phyloP scores from a whole-genome alignment of 2,888 invertebrate genomes.

The Callyntrura guangdongensis region DNA sequence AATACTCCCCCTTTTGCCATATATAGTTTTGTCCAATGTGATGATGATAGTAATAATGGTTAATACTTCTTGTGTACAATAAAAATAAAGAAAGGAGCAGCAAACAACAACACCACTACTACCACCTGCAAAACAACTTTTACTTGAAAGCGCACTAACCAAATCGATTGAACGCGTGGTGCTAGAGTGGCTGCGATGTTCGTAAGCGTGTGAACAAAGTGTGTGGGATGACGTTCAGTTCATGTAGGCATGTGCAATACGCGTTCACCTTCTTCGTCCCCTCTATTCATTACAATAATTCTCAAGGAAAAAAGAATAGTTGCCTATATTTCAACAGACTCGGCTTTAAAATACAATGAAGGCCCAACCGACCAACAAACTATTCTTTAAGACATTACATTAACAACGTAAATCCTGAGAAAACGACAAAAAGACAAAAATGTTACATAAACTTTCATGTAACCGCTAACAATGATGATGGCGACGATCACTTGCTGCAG shows the following conservation, averaged over 20 bases:
- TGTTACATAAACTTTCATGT: not conserved
- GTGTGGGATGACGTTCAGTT: conserved; percentile 17
- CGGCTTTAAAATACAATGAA: conserved; percentile 10
- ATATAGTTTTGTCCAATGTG: conserved; percentile 34
- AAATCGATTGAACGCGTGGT: conserved; percentile 51
- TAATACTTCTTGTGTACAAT: conserved; percentile 27
- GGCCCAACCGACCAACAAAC: conserved; percentile 45
- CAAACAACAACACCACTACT: too few species aligned
- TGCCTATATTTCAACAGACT: conserved; percentile 14
- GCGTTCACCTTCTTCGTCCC: not conserved
- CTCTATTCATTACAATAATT: not conserved
- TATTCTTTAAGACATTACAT: too few species aligned
- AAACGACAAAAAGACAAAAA: conserved; percentile 41
- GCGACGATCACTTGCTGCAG: too few species aligned
- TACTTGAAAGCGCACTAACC: conserved; percentile 45
- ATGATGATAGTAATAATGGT: conserved; percentile 23
- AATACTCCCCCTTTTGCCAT: conserved; percentile 34
- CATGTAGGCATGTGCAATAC: conserved; percentile 13
- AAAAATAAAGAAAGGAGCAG: not conserved
- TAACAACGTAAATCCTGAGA: conserved; percentile 42
- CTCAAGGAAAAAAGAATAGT: not conserved
- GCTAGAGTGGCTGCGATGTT: not conserved
- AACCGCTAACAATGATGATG: conserved; percentile 2
- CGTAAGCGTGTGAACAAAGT: conserved; percentile 35
- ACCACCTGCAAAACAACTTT: conserved; percentile 44